Base-by-base conservation (phyloP, 2,888 invertebrate species). In the Idaea straminata region DNA sequence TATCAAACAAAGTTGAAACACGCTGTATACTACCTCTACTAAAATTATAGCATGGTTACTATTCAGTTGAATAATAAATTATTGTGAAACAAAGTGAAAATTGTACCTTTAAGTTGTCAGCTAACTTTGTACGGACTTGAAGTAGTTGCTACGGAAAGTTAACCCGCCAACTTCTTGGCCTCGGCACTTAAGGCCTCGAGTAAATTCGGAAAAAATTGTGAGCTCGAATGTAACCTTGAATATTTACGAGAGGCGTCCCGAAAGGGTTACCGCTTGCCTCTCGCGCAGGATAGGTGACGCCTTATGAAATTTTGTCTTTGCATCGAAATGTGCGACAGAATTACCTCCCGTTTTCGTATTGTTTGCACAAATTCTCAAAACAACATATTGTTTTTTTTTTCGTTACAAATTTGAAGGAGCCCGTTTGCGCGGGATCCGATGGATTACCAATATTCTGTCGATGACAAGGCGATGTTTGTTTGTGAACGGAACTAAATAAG, bases 181-280 rank as follows among this genome's bases (percentile, higher is more conserved):
- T 68, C 72, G 69, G 66, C 70, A 68, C 76, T 73, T 76, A 69
- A 76, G 75, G 72, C 72, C 68, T 65, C 73, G 71, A 86, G 83
- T 82, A 83, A 84, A 86, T 87, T 87, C 82, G 72, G 76, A 83
- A 85, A 86, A 87, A 87, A 87, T 77, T 83, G 84, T 81, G 81
- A 83, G 81, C 82, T 74, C 77, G 77, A 82, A 80, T 80, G 79
- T 87, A 86, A 83, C 86, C 86, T 87, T 85, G 87, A 87, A 88
- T 89, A 88, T 89, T 89, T 86, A 89, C 85, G 83, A 83, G 81
- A 73, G 71, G 74, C 70, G 66, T 79, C 80, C 83, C 83, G 74
- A 78, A 86, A 86, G 87, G 85, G 85, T 85, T 85, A 70, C 69
- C 71, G 66, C 67, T 62, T 59, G 70, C 70, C 73, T 69, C 74